These are phyloP conservation scores for Tursiops truncatus DNA, from an alignment of 2,113 vertebrate species.

Conservation along the genomic window DNA sequence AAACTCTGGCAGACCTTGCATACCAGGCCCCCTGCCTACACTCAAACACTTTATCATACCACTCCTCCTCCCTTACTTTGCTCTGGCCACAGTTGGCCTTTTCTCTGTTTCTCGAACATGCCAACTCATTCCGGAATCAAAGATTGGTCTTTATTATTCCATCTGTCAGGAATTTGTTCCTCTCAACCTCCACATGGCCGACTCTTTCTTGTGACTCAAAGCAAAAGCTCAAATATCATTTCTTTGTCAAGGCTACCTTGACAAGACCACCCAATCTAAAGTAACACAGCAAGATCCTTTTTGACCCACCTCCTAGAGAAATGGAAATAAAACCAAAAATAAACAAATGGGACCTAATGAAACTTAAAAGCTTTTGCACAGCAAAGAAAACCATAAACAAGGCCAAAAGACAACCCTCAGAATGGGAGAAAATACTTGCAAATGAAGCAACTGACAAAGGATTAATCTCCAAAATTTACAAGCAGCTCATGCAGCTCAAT, in stretches of 20 bases:
- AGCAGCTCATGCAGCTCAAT: too few species aligned
- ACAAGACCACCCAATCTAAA: neutral
- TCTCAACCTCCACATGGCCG: neutral
- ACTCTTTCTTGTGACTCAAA: neutral
- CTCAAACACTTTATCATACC: too few species aligned
- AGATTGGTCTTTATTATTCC: neutral
- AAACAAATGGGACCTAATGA: too few species aligned
- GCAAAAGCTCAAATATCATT: neutral
- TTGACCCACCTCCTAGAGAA: too few species aligned
- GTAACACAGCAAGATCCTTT: neutral
- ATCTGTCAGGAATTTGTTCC: neutral
- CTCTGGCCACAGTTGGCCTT: neutral
- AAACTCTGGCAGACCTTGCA: neutral
- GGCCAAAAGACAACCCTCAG: too few species aligned
- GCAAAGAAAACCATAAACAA: too few species aligned
- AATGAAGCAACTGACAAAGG: too few species aligned
- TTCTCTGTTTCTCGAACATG: neutral
- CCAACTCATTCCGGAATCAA: neutral
- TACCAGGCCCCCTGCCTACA: neutral
- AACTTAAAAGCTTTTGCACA: too few species aligned
- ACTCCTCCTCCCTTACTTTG: neutral
- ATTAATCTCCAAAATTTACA: too few species aligned
- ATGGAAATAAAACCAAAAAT: too few species aligned
- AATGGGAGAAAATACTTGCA: too few species aligned
- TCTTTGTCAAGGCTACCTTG: neutral